Base-by-base conservation (phyloP, 2,797 vertebrate genomes). In the Bradypodion pumilum region DNA sequence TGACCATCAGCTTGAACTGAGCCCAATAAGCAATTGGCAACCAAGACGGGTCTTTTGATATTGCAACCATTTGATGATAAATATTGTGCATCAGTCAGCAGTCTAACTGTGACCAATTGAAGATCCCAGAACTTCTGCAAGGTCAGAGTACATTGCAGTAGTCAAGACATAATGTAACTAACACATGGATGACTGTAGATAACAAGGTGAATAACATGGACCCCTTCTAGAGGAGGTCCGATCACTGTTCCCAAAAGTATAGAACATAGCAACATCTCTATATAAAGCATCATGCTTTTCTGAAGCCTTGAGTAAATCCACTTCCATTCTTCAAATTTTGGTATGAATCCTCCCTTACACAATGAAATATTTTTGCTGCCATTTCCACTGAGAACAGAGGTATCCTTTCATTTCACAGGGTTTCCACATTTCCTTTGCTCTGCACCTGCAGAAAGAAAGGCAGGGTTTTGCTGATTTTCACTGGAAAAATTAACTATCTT, bases 401-500 rank as follows among this genome's bases (percentile, higher is more conserved):
- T 40, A 27, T 44, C 35, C 7, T 7, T 66, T 37, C 25, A 19
- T 80, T 74, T 79, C 60, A 40, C 4, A 7, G 9, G 59, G n/a
- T 78, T 59, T 37, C 62, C 56, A 25, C 12, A 8, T 62, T 37
- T 56, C 32, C 46, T 40, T 42, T 70, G 32, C 4, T 52, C 63
- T 40, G 19, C n/a, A 10, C 42, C 40, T 42, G 46, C 21, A 42
- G 49, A 68, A 65, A 60, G 40, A 62, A 68, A 80, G 5, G 37
- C 5, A 5, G 19, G 3, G 12, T 23, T 2, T 29, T 35, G 25
- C 76, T 73, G 32, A 23, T 2, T 37, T 63, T 63, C 70, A 16
- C 56, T 5, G n/a, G 81, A 78, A 80, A 87, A 56, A 88, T 91
- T 81, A 91, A 63, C 77, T 76, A 75, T 86, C 87, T 76, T 83